Conservation (phyloP, 37 sponge, comb jelly and placozoan species). For the Beroe forskalii region DNA sequence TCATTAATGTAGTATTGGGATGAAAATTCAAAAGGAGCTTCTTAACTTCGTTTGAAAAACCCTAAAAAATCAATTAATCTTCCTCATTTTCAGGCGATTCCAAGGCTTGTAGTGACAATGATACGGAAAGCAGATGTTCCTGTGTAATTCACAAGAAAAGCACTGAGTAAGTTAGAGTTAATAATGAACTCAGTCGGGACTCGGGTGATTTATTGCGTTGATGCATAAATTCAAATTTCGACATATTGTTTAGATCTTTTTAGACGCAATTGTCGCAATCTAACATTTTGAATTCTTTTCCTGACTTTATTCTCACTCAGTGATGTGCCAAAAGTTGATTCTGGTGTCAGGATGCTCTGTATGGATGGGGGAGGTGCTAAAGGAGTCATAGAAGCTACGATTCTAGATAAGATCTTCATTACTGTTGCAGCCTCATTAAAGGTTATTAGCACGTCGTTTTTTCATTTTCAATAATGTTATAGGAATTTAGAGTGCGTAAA, state of each 20-base stretch:
- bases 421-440: slow-evolving; percentile 17
- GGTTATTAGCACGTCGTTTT: background rate
- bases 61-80: too few species aligned
- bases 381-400: slow-evolving; percentile 48
- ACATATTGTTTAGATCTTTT: too few species aligned
- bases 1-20: too few species aligned
- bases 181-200: too few species aligned
- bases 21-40: too few species aligned
- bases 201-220: too few species aligned
- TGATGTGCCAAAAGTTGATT: slow-evolving; percentile 56
- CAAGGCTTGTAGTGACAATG: background rate
- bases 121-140: background rate
- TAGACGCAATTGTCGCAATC: too few species aligned
- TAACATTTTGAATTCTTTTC: too few species aligned
- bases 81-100: background rate
- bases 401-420: slow-evolving; percentile 44
- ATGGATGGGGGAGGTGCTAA: slow-evolving; percentile 56
- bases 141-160: background rate
- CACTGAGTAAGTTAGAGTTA: background rate
- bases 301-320: too few species aligned
- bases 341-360: slow-evolving; percentile 60
- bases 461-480: background rate
- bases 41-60: too few species aligned
- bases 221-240: too few species aligned
- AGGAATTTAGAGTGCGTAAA: too few species aligned